Conservation (phyloP, 2,888 invertebrate species). For the Amblyjoppa proteus region DNA sequence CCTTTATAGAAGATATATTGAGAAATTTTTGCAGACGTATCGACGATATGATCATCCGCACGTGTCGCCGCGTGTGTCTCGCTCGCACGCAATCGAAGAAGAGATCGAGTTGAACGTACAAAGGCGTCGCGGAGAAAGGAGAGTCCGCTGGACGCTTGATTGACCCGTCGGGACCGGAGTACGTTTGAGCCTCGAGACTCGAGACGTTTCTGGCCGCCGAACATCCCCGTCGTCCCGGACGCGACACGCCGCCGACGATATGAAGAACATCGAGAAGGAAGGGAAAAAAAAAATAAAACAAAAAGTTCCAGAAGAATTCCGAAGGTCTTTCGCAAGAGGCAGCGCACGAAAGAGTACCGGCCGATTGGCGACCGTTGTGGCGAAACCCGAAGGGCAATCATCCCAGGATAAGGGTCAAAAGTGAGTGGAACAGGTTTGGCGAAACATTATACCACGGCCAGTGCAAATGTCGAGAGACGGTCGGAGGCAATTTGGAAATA, state of each 20-base stretch:
- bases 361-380: background rate
- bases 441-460: background rate
- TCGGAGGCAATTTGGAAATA: background rate
- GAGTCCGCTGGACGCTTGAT: background rate
- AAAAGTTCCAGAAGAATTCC: slow-evolving; percentile 15
- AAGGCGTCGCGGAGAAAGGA: background rate
- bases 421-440: slow-evolving; percentile 21
- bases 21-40: background rate
- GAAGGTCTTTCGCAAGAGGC: slow-evolving; percentile 34
- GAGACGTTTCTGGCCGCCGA: background rate
- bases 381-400: slow-evolving; percentile 45
- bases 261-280: background rate
- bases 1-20: background rate
- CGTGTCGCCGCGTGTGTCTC: background rate
- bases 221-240: slow-evolving; percentile 6
- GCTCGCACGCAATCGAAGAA: slow-evolving; percentile 25
- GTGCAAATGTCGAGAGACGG: background rate
- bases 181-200: background rate
- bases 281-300: slow-evolving; percentile 17
- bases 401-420: slow-evolving; percentile 31
- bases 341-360: background rate
- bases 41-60: background rate
- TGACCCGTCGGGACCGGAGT: background rate
- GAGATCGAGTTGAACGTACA: slow-evolving; percentile 16
- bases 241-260: background rate